Base-by-base conservation (phyloP, 2,113 vertebrate genomes). In the Silurus asotus region DNA sequence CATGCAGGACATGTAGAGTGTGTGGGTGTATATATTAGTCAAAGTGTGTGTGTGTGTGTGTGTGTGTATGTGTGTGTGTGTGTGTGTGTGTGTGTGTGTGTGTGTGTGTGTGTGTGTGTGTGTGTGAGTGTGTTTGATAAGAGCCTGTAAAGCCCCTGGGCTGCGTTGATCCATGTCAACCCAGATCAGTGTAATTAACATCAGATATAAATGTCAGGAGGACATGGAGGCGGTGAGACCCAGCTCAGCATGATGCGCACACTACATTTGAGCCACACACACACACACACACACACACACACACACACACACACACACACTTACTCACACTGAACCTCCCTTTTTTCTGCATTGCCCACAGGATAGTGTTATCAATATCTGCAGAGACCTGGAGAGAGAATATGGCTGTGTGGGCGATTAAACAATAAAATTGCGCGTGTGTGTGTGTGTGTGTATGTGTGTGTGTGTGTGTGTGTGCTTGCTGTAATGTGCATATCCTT, bases 111-210 rank as follows among this genome's bases (percentile, higher is more conserved):
- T 1, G 28, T 37, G 28, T 37, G 28, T 37, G 28, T 37, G 28
- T 37, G 28, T 37, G 28, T 37, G 28, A 37, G 28, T 37, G 28
- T 37, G 28, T 89, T 87, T 91, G 92, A 93, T 93, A 88, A 93
- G 92, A 88, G 88, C 88, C 88, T 91, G 85, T 79, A 84, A 77
- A 83, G 89, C 91, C 89, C 81, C 67, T 88, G 92, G 87, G 87
- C 85, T 88, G 72, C 69, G 81, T 45, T 67, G 92, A 85, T 91
- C 87, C 87, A 77, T 89, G 92, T 91, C 89, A 78, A 92, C 90
- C 93, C 90, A 91, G 89, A 94, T 94, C 90, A 91, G 88, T 89
- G 90, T 92, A 94, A 94, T 94, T 93, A 94, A 92, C 89, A 93
- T 92, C 89, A 89, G 76, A 91, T 88, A 91, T 88, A 87, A 88